phyloP scores from a whole-genome alignment of 2,888 invertebrate species.

The Drosophila mimetica region DNA sequence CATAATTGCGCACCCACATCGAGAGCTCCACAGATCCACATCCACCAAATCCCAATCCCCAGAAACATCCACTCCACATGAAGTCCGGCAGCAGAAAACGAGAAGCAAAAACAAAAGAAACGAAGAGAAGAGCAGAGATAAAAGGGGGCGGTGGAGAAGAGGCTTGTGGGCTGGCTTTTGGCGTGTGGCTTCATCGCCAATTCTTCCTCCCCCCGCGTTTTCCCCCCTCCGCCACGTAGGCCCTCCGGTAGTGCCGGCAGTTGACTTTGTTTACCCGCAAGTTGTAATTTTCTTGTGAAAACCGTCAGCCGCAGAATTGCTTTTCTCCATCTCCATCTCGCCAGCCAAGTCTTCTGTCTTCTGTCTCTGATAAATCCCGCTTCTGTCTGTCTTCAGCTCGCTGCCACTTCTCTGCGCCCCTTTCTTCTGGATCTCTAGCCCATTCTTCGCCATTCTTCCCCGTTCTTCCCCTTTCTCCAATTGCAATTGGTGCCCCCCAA shows the following conservation, averaged over 20 bases:
- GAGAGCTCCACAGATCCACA: constrained; percentile 9
- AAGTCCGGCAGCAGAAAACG: constrained; percentile 29
- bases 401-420: constrained; percentile 1
- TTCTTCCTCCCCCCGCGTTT: constrained; percentile 17
- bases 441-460: constrained; percentile 21
- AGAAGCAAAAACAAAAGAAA: background rate
- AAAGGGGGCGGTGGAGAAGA: constrained; percentile 3
- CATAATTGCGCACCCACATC: constrained; percentile 79
- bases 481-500: constrained; percentile 63
- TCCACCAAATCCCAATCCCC: constrained; percentile 2
- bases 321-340: constrained; percentile 47
- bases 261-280: constrained; percentile 78
- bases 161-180: constrained; percentile 41
- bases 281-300: constrained; percentile 78
- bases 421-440: background rate
- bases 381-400: constrained; percentile 53
- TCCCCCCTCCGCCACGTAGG: background rate
- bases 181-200: constrained; percentile 48
- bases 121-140: background rate
- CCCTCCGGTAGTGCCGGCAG: constrained; percentile 42
- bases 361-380: constrained; percentile 73
- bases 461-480: constrained; percentile 30
- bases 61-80: constrained; percentile 52
- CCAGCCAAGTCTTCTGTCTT: constrained; percentile 24
- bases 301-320: constrained; percentile 74